A percentile compares a stretch with the other conserved stretches of the same genome.
phyloP scores from a whole-genome alignment of 2,113 vertebrate genomes.

The Acrocephalus arundinaceus region DNA sequence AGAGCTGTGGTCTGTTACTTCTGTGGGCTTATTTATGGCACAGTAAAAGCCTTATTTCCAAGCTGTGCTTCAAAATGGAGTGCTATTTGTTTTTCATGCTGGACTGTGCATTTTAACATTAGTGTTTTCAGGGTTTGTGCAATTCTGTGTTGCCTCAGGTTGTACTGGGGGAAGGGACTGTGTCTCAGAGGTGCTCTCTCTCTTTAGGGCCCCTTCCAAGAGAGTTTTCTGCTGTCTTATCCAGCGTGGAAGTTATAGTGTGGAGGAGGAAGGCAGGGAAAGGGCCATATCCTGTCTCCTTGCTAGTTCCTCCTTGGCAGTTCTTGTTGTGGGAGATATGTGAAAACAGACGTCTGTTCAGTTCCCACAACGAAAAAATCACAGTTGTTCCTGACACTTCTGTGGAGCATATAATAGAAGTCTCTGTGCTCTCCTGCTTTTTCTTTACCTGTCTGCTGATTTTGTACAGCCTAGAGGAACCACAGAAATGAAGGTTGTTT shows the following conservation, averaged over 20 bases:
- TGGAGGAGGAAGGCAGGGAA: slow-evolving; percentile 40
- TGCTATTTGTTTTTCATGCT: neutral
- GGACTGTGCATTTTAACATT: neutral
- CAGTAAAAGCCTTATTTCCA: slow-evolving; percentile 19
- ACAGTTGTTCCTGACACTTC: neutral
- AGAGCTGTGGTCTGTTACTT: neutral
- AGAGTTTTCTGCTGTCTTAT: neutral
- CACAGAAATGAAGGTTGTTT: neutral
- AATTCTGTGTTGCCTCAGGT: neutral
- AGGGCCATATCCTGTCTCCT: neutral
- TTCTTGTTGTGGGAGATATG: neutral
- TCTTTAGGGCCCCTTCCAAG: neutral
- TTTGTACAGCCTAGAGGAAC: neutral
- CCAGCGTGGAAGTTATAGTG: neutral
- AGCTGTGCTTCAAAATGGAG: neutral
- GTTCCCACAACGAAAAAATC: neutral
- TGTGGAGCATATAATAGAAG: neutral
- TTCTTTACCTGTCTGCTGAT: slow-evolving; percentile 10
- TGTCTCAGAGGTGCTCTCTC: neutral
- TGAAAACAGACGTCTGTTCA: neutral
- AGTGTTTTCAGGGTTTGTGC: neutral
- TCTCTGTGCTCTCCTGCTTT: neutral
- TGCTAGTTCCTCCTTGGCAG: neutral
- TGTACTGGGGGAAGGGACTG: neutral
- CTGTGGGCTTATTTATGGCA: slow-evolving; percentile 21